Base-by-base conservation (phyloP, 2,888 invertebrate genomes). In the Congeria kusceri region DNA sequence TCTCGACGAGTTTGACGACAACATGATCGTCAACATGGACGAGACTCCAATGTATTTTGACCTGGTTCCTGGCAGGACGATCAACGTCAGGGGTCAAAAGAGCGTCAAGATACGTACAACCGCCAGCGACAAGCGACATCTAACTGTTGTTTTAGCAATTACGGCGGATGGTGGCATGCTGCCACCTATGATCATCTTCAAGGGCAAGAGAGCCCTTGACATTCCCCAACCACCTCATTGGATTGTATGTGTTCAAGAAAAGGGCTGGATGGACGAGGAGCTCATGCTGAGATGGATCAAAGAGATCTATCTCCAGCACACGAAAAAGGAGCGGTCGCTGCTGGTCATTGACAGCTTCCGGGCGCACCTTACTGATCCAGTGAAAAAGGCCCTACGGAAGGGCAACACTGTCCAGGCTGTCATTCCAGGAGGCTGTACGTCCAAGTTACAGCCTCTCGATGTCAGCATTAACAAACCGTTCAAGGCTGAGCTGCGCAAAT, bases 1-100 rank as follows among this genome's bases (percentile, higher is more conserved):
- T 7, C 65, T 68, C 13, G 73, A 77, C 27, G 77, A 81, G 0
- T 81, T 77, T 20, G 74, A 81, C 13, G 65, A 76, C 46, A 44
- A 44, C n/a, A 28, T 49, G 18, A 81, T 81, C 13, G 63, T 77
- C 0, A 77, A 80, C 39, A 80, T 80, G 77, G 77, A 80, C 29
- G 73, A 80, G 44, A 67, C 74, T 0, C 66, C 73, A 32, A 27
- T 73, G 66, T 73, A 73, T 66, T 73, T 59, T 53, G 66, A 73
- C 23, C 15, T 81, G 18, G 63, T 74, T 15, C 81, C 74, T 3
- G 47, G 53, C n/a, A 49, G 25, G 46, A 75, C 70, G 4, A 49
- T 80, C 7, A 29, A 61, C 23, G 44, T 49, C 5, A 62, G 46
- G 13, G 80, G 75, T 4, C 28, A 23, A 4, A 74, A 65, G 28